Evolutionary conservation across 1,140 invertebrate species (phyloP), one percentile per base, ranked within the genome.

Genomic region (Drosophila erecta): DNA sequence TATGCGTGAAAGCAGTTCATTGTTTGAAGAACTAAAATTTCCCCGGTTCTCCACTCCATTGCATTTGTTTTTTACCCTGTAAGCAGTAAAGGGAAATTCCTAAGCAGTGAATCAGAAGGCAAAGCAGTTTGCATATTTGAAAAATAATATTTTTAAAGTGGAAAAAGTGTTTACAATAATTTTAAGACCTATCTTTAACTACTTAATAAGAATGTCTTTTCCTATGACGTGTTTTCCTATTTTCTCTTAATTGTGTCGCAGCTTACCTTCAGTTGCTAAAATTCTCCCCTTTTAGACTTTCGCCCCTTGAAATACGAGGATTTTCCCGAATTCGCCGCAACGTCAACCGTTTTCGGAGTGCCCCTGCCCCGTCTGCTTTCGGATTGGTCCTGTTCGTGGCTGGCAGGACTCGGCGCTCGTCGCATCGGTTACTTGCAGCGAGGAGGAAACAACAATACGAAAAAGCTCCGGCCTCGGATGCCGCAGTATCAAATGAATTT

Each of bases 401-500:
- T 40, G 15, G 24, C 44, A 24, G 24, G 44, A 64, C 33, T 66
- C 62, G 62, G 37, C 2, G 35, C n/a, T 1, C 24, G 10, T 66
- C 56, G 33, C 14, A 46, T 40, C 57, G 56, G 17, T 27, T 33
- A 30, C 60, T 64, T 60, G 30, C 30, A 22, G 20, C 61, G 55
- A 60, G 22, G 12, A 51, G 46, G 41, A 40, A 64, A 66, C 46
- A 49, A 57, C 41, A 70, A 49, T 46, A 49, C n/a, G 67, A 35
- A 35, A 70, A 70, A 71, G 67, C 65, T 71, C 51, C 37, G 35
- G 35, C 5, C n/a, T 57, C 67, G 65, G 17, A 20, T 57, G 43
- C 67, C 67, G 80, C 81, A 89, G 84, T 87, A 73, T 73, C 59
- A 60, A 89, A 73, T 73, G 84, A 76, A 76, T 84, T 70, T 47